Percentiles rank a stretch among this genome's conserved stretches.
phyloP scores from a whole-genome alignment of 2,888 invertebrate species.

The Helicoverpa assulta region DNA sequence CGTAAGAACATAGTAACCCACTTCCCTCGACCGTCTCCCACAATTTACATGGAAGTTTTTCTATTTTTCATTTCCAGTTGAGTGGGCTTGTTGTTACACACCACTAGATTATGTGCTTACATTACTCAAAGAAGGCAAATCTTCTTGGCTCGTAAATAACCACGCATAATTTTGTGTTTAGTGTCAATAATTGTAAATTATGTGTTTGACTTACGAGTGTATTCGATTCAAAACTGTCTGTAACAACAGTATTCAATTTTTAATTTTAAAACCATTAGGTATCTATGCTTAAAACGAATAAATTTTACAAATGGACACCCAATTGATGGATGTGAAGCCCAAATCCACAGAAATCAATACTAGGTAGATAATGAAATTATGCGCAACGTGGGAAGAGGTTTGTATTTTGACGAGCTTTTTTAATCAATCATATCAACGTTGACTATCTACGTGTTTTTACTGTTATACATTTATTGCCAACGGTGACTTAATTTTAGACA shows the following conservation, averaged over 20 bases:
- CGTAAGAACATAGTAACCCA: conserved; percentile 54
- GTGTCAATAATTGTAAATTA: conserved; percentile 9
- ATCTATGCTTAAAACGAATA: conserved; percentile 3
- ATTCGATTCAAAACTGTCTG: too few species aligned
- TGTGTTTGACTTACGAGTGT: neutral
- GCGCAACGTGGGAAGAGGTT: too few species aligned
- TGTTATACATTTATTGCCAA: too few species aligned
- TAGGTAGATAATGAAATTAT: too few species aligned
- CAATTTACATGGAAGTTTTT: conserved; percentile 43
- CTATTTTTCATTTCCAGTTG: conserved; percentile 54
- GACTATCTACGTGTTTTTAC: too few species aligned
- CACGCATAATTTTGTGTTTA: neutral
- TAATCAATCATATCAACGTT: too few species aligned
- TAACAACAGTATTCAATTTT: neutral
- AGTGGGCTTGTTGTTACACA: conserved; percentile 32
- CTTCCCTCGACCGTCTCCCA: conserved; percentile 32
- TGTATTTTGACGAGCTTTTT: too few species aligned
- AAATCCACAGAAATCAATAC: neutral
- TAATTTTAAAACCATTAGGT: too few species aligned
- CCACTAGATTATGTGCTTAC: conserved; percentile 9
- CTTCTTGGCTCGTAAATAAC: conserved; percentile 5
- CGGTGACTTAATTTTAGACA: too few species aligned
- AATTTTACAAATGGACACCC: neutral
- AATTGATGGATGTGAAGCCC: conserved; percentile 5
- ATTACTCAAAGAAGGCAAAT: conserved; percentile 13